These are phyloP conservation scores for Drosophila niveifrons DNA, from an alignment of 2,888 invertebrate genomes.

Conservation along the genomic window DNA sequence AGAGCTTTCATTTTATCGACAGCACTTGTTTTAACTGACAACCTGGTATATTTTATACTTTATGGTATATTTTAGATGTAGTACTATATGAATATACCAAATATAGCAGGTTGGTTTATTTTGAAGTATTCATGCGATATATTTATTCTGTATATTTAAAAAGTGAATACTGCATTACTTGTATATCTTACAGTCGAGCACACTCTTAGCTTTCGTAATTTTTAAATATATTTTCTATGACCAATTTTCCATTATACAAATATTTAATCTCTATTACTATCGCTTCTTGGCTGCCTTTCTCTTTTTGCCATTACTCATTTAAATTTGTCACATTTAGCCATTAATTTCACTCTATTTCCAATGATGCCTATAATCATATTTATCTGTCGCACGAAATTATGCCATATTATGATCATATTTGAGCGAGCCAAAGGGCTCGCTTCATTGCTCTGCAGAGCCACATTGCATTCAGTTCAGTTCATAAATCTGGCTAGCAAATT, in stretches of 20 bases:
- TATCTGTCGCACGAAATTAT: slow-evolving; percentile 11
- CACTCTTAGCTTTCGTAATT: no score
- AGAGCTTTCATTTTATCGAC: no score
- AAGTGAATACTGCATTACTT: no score
- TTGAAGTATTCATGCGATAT: neutral
- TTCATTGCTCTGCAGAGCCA: slow-evolving; percentile 21
- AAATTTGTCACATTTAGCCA: neutral
- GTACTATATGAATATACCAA: no score
- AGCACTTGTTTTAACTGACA: no score
- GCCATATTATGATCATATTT: slow-evolving; percentile 14
- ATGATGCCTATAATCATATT: slow-evolving; percentile 8
- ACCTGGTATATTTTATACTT: no score
- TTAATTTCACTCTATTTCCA: neutral
- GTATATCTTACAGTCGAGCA: no score
- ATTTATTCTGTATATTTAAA: neutral
- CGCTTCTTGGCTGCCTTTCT: no score
- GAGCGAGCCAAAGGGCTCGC: neutral
- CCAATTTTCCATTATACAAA: no score
- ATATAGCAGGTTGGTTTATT: no score
- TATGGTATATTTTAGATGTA: no score
- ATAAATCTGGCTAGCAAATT: slow-evolving; percentile 68
- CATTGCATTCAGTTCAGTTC: slow-evolving; percentile 53
- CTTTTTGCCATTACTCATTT: neutral
- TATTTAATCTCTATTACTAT: no score
- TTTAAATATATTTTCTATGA: neutral